Evolutionary conservation across 2,888 invertebrate species (phyloP), one percentile per base, ranked within the genome.

Genomic region (Cylindroiulus punctatus): DNA sequence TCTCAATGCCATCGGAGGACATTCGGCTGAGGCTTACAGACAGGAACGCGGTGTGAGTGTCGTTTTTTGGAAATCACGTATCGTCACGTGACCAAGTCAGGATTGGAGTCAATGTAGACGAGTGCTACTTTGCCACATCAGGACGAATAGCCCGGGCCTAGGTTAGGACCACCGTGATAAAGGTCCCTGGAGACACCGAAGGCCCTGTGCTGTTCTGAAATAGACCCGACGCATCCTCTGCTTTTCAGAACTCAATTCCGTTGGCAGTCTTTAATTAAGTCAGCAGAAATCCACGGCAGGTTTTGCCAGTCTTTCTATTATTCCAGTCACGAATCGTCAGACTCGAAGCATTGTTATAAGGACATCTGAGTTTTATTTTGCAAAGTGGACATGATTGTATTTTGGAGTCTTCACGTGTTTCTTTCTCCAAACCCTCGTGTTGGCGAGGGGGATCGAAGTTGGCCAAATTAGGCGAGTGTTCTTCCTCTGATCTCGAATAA

Each of bases 1-100:
- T 89, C 57, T 88, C 89, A 5, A 88, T 89, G 30, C 89, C 89
- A 17, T 86, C 87, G 0, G 87, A 88, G 32, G 30, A 36, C 8
- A 88, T 88, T 81, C 82, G 85, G 0, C 52, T 88, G 26, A 86
- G 84, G 8, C 85, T 87, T 19, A 86, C 44, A 4, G 36, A 83
- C 19, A 86, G 86, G 76, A 14, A 76, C 12, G 86, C 42, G 22
- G 84, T 82, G 14, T 82, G 40, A 40, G 36, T 81, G 12, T 10
- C 14, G 30, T n/a, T 36, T n/a, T n/a, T 14, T 32, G 30, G 17
- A 4, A n/a, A 81, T 30, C 81, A n/a, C 32, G 3, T n/a, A 30
- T 30, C 83, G 5, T 26, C 17, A 42, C 14, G 40, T 44, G 19
- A 40, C 40, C 36, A 83, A 40, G n/a, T 40, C 82, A 82, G 36